A percentile compares a stretch with the other conserved stretches of the same genome.
Evolutionary conservation across 1,140 invertebrate genomes (phyloP).

Genomic region (Lamellibrachia luymesi): DNA sequence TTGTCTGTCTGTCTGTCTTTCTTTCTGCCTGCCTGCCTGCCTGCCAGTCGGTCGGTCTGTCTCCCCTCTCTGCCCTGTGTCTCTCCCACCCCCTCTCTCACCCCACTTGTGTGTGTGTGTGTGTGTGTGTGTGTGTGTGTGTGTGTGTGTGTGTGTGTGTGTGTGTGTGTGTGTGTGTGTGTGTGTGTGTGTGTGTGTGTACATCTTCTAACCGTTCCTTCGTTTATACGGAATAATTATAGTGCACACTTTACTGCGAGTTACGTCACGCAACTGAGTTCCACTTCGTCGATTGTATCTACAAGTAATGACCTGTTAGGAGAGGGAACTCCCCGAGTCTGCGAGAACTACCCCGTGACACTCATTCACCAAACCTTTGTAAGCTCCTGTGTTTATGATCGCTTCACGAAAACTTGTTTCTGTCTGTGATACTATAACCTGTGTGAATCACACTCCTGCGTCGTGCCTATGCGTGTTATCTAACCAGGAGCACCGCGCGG

Average conservation of each 20-base stretch:
- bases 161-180: background rate
- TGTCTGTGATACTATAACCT: background rate
- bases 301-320: background rate
- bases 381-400: background rate
- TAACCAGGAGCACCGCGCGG: background rate
- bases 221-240: background rate
- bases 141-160: background rate
- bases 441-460: background rate
- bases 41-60: no score
- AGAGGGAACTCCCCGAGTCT: background rate
- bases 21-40: no score
- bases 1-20: no score
- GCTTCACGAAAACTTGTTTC: background rate
- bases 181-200: background rate
- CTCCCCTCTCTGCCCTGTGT: no score
- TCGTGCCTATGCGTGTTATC: no score
- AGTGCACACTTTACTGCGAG: background rate
- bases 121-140: background rate
- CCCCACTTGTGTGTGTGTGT: no score
- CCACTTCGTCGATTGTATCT: background rate
- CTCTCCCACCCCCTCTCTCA: no score
- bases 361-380: background rate
- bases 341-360: background rate
- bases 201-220: background rate
- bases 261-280: background rate